These are phyloP conservation scores for Dermochelys coriacea DNA, from an alignment of 2,797 vertebrate species.

Conservation along the genomic window DNA sequence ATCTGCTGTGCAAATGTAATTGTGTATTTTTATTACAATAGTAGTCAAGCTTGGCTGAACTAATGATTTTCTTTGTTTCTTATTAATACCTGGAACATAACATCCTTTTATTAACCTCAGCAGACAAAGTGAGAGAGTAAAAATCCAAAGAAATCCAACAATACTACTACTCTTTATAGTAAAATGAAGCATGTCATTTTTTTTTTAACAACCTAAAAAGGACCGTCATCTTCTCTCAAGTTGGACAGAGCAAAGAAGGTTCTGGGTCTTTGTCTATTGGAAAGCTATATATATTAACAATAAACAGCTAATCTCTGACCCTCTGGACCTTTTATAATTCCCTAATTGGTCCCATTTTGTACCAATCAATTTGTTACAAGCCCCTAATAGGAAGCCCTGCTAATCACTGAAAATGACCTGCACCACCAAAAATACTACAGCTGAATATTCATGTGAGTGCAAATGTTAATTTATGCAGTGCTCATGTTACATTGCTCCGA, in stretches of 20 bases:
- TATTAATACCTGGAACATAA: constrained; percentile 21
- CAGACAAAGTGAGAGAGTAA: constrained; percentile 25
- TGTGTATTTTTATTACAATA: constrained; percentile 33
- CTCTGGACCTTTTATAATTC: constrained; percentile 42
- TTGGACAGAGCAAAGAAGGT: constrained; percentile 36
- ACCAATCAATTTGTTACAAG: constrained; percentile 56
- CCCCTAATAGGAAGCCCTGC: constrained; percentile 45
- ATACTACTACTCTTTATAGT: neutral
- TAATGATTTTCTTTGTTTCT: neutral
- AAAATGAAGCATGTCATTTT: neutral
- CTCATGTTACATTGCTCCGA: constrained; percentile 66
- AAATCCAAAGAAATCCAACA: constrained; percentile 29
- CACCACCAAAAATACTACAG: constrained; percentile 36
- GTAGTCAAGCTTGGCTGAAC: constrained; percentile 20
- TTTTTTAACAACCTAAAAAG: neutral
- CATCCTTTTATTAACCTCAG: constrained; percentile 32
- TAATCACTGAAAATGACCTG: constrained; percentile 64
- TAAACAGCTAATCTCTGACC: constrained; percentile 40
- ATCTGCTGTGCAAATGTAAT: constrained; percentile 29
- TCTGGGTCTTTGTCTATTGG: constrained; percentile 24
- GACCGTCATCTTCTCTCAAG: neutral
- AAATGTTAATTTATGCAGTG: constrained; percentile 74
- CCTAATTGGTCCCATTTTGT: constrained; percentile 67
- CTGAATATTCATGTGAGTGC: constrained; percentile 73
- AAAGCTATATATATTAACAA: constrained; percentile 35